These are phyloP conservation scores for Neoarius graeffei DNA, from an alignment of 2,113 vertebrate species.

Conservation along the genomic window DNA sequence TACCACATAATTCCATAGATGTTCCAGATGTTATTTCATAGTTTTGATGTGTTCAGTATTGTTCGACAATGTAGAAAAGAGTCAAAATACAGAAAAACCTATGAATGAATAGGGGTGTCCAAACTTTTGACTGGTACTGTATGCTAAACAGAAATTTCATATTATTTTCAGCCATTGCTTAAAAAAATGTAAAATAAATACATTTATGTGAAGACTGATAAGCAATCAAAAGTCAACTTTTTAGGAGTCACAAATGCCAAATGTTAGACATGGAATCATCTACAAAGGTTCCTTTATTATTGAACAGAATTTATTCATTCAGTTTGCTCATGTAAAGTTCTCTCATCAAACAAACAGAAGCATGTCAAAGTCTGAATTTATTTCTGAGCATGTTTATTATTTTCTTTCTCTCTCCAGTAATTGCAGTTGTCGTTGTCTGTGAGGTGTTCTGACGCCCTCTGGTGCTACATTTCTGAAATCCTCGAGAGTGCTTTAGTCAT, in stretches of 20 bases:
- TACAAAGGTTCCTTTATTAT: background rate
- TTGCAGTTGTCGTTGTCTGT: constrained; percentile 14
- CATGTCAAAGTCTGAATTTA: background rate
- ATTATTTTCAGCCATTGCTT: background rate
- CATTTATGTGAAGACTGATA: background rate
- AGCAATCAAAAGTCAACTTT: background rate
- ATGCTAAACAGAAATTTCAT: background rate
- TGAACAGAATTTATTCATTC: background rate
- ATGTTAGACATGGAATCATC: background rate
- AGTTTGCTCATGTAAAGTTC: background rate
- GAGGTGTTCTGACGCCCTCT: constrained; percentile 42
- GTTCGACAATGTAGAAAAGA: too few relatives aligned
- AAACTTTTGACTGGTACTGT: too few relatives aligned
- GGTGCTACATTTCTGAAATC: constrained; percentile 5
- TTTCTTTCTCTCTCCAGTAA: background rate
- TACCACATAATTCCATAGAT: too few relatives aligned
- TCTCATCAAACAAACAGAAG: background rate
- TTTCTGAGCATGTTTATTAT: background rate
- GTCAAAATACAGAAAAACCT: too few relatives aligned
- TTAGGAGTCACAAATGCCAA: background rate
- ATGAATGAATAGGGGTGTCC: too few relatives aligned
- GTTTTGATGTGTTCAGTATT: too few relatives aligned
- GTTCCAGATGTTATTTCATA: too few relatives aligned
- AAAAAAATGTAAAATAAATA: background rate
- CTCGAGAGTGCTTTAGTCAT: background rate